phyloP scores from a whole-genome alignment of 2,888 invertebrate genomes.

The Campaea margaritaria region DNA sequence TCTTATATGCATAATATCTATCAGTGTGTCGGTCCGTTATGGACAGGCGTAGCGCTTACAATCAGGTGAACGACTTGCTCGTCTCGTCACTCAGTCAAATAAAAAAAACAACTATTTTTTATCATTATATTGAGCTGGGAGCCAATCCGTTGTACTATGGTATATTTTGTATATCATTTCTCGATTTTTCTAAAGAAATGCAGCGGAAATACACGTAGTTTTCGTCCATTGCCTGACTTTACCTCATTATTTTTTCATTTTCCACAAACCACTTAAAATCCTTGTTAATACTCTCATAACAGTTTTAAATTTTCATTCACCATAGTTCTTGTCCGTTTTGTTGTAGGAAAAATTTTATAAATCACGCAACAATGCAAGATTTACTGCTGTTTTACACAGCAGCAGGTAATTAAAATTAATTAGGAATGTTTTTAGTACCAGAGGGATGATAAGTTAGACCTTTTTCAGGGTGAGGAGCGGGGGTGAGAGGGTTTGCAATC shows the following conservation, averaged over 20 bases:
- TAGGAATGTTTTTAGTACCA: constrained; percentile 18
- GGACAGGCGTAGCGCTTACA: too few relatives aligned
- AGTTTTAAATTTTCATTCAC: constrained; percentile 45
- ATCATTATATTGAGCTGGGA: too few relatives aligned
- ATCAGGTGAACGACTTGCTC: too few relatives aligned
- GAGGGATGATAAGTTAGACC: constrained; percentile 6
- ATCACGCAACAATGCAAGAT: constrained; percentile 36
- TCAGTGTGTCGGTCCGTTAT: too few relatives aligned
- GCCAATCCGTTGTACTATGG: too few relatives aligned
- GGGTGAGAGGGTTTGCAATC: too few relatives aligned
- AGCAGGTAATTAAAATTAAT: constrained; percentile 35
- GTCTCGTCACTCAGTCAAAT: too few relatives aligned
- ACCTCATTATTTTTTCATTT: constrained; percentile 40
- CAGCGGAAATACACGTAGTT: background rate
- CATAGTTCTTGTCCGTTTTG: constrained; percentile 37
- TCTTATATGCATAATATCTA: too few relatives aligned
- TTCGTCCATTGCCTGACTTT: constrained; percentile 37
- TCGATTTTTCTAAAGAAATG: too few relatives aligned
- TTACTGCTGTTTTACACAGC: constrained; percentile 36
- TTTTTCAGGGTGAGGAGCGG: background rate
- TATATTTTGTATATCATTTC: background rate
- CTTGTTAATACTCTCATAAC: constrained; percentile 43
- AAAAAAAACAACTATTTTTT: too few relatives aligned
- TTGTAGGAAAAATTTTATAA: constrained; percentile 33
- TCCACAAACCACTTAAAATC: constrained; percentile 41